These are phyloP conservation scores for Gerris lacustris DNA, from an alignment of 2,888 invertebrate genomes.

Conservation along the genomic window DNA sequence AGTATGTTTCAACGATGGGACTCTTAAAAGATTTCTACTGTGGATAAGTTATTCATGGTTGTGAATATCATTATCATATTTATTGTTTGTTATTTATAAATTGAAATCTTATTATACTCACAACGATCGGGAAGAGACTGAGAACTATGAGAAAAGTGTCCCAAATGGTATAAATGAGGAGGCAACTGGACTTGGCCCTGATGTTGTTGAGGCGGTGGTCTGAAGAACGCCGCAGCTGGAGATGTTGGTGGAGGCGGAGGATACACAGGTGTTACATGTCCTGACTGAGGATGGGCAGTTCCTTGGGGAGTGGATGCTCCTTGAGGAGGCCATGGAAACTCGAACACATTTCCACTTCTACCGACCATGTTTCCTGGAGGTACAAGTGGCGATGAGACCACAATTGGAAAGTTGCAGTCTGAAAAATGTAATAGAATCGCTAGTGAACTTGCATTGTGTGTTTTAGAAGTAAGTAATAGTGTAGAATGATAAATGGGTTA, in stretches of 20 bases:
- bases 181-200: constrained; percentile 10
- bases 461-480: too few relatives aligned
- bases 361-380: not conserved
- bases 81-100: too few relatives aligned
- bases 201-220: constrained; percentile 9
- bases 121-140: constrained; percentile 19
- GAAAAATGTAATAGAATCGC: not conserved
- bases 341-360: not conserved
- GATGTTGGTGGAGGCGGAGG: not conserved
- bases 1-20: too few relatives aligned
- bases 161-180: constrained; percentile 16
- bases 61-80: too few relatives aligned
- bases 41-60: too few relatives aligned
- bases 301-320: not conserved
- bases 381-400: not conserved
- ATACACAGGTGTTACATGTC: not conserved
- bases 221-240: not conserved
- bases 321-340: constrained; percentile 4
- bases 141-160: constrained; percentile 20
- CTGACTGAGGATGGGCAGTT: not conserved
- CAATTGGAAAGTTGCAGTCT: not conserved
- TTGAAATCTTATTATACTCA: not conserved
- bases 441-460: too few relatives aligned
- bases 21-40: too few relatives aligned
- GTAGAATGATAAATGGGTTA: too few relatives aligned